phyloP scores from a whole-genome alignment of 2,797 vertebrate species.

The Manis javanica region DNA sequence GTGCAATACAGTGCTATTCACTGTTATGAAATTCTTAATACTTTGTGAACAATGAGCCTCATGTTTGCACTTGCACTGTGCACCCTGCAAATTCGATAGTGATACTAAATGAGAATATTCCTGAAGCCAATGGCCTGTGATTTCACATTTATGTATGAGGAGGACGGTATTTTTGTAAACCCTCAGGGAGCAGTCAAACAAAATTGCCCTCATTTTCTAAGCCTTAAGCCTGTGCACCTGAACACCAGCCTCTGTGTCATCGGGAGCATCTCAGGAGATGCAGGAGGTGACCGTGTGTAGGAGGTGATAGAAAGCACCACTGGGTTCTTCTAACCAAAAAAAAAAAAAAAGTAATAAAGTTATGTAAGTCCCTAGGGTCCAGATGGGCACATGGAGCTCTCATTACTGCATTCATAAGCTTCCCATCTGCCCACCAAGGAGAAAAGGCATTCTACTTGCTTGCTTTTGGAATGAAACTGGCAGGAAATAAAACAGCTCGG shows the following conservation, averaged over 20 bases:
- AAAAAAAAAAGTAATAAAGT: not conserved
- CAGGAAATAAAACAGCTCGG: not conserved
- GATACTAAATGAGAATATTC: not conserved
- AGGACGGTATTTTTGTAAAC: slow-evolving; percentile 67
- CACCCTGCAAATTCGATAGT: not conserved
- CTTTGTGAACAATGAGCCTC: not conserved
- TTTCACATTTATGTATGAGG: slow-evolving; percentile 13
- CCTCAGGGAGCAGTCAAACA: slow-evolving; percentile 38
- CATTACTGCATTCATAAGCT: not conserved
- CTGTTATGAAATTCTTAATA: not conserved
- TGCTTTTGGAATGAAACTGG: not conserved
- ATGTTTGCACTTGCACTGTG: not conserved
- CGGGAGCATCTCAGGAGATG: not conserved
- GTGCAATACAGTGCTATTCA: not conserved
- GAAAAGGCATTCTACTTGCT: not conserved
- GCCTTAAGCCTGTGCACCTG: slow-evolving; percentile 41
- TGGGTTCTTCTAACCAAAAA: not conserved
- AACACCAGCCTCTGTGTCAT: slow-evolving; percentile 25
- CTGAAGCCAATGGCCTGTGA: not conserved
- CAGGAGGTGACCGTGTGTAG: not conserved
- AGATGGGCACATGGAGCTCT: not conserved
- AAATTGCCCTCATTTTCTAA: slow-evolving; percentile 74
- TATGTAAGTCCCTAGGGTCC: not conserved
- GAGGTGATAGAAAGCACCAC: slow-evolving; percentile 27
- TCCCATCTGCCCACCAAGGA: not conserved